Evolutionary conservation across 2,797 vertebrate species (phyloP).

Genomic region (Acipenser transmontanus): DNA sequence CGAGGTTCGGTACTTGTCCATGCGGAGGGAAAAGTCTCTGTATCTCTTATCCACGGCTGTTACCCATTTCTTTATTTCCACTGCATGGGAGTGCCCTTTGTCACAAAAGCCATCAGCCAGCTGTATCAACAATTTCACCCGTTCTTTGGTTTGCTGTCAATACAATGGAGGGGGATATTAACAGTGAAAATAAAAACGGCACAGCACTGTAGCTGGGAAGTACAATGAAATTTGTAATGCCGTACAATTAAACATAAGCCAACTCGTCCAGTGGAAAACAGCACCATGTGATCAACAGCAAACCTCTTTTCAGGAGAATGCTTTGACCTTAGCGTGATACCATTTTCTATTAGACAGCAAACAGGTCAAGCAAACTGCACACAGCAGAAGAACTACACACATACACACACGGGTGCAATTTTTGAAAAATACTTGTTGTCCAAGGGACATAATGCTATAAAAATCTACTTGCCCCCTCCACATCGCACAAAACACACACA

Average conservation of each 20-base stretch:
- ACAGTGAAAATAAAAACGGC: background rate
- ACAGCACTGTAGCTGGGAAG: background rate
- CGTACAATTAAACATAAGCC: slow-evolving; percentile 1
- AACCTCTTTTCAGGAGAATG: background rate
- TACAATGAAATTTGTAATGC: background rate
- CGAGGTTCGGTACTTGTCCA: slow-evolving; percentile 96
- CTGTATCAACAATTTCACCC: slow-evolving; percentile 97
- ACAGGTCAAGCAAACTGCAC: too few species aligned
- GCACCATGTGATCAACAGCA: slow-evolving; percentile 1
- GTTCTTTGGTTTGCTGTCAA: slow-evolving; percentile 96
- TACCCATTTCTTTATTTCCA: slow-evolving; percentile 97
- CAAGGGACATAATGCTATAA: too few species aligned
- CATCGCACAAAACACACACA: too few species aligned
- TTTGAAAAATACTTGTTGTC: too few species aligned
- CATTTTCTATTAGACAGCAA: background rate
- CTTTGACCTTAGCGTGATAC: background rate
- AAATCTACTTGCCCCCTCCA: too few species aligned
- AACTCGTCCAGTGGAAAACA: slow-evolving; percentile 7
- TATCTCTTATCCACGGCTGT: slow-evolving; percentile 95
- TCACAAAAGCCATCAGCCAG: slow-evolving; percentile 97
- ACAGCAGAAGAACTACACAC: too few species aligned
- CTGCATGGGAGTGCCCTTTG: slow-evolving; percentile 93
- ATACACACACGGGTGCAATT: too few species aligned
- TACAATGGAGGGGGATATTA: background rate
- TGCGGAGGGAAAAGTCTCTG: slow-evolving; percentile 94